A percentile compares a stretch with the other conserved stretches of the same genome.
Conservation (phyloP, 2,888 invertebrate genomes). For the Acanthococcus lagerstroemiae region DNA sequence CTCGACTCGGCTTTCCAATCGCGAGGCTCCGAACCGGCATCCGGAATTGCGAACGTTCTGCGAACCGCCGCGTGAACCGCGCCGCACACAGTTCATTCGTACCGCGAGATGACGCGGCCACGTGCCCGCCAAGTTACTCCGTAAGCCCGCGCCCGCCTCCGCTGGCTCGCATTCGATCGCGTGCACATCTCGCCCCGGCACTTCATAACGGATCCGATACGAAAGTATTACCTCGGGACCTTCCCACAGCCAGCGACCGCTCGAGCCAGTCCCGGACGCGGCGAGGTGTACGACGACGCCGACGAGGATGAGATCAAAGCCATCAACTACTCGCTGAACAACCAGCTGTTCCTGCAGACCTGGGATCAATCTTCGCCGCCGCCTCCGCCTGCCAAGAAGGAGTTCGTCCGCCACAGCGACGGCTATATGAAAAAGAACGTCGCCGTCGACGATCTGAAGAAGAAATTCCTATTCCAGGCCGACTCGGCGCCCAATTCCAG, state of each 20-base stretch:
- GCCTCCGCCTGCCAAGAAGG: not conserved
- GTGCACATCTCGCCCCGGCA: too few species aligned
- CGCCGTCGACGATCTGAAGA: constrained; percentile 9
- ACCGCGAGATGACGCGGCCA: too few species aligned
- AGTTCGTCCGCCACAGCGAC: not conserved
- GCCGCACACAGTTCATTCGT: too few species aligned
- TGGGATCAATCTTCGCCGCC: not conserved
- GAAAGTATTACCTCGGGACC: constrained; percentile 11
- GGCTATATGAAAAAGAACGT: constrained; percentile 16
- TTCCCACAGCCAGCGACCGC: not conserved
- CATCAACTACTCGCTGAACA: constrained; percentile 17
- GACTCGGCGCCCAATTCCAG: too few species aligned
- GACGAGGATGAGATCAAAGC: constrained; percentile 20
- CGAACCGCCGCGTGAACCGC: too few species aligned
- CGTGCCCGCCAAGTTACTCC: not conserved
- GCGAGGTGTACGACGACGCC: not conserved
- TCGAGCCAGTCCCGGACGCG: not conserved
- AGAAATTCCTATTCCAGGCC: constrained; percentile 20
- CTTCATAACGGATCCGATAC: constrained; percentile 22
- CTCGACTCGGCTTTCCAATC: too few species aligned
- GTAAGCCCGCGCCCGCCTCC: too few species aligned
- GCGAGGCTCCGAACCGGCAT: too few species aligned
- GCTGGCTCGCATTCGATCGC: not conserved
- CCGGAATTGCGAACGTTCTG: too few species aligned
- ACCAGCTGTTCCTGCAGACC: not conserved